Evolutionary conservation across 2,797 vertebrate genomes (phyloP).

Genomic region (Malacoctenus gilli): DNA sequence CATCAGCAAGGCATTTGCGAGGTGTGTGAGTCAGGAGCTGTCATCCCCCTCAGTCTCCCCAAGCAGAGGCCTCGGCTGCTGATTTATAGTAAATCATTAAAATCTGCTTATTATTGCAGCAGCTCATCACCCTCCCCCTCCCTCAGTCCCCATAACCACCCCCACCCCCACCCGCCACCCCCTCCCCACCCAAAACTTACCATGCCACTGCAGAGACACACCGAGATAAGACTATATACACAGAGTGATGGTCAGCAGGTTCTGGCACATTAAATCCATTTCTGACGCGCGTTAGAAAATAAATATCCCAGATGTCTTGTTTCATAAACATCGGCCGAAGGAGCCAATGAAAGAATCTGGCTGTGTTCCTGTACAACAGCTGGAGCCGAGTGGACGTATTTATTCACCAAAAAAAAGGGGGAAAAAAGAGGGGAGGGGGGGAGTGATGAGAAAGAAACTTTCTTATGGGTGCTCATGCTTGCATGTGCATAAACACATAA

Average conservation of each 20-base stretch:
- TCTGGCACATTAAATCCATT: slow-evolving; percentile 71
- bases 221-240: slow-evolving; percentile 34
- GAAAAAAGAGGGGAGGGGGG: slow-evolving; percentile 11
- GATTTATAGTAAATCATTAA: slow-evolving; percentile 99
- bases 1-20: slow-evolving; percentile 97
- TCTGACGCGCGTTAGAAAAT: slow-evolving; percentile 65
- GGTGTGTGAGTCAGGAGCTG: slow-evolving; percentile 97
- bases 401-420: slow-evolving; percentile 29
- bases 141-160: slow-evolving; percentile 57
- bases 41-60: slow-evolving; percentile 97
- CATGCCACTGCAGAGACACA: slow-evolving; percentile 55
- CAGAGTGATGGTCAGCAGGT: slow-evolving; percentile 70
- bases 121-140: slow-evolving; percentile 86
- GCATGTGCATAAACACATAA: slow-evolving; percentile 49
- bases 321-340: slow-evolving; percentile 68
- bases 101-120: slow-evolving; percentile 98
- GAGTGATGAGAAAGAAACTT: slow-evolving; percentile 46
- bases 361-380: slow-evolving; percentile 63
- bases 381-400: slow-evolving; percentile 62
- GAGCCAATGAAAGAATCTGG: slow-evolving; percentile 64
- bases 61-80: slow-evolving; percentile 92
- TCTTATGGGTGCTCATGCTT: slow-evolving; percentile 57
- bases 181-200: slow-evolving; percentile 52
- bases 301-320: slow-evolving; percentile 72
- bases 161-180: slow-evolving; percentile 58